Conservation (phyloP, 2,888 invertebrate species). For the Argyra leucocephala region DNA sequence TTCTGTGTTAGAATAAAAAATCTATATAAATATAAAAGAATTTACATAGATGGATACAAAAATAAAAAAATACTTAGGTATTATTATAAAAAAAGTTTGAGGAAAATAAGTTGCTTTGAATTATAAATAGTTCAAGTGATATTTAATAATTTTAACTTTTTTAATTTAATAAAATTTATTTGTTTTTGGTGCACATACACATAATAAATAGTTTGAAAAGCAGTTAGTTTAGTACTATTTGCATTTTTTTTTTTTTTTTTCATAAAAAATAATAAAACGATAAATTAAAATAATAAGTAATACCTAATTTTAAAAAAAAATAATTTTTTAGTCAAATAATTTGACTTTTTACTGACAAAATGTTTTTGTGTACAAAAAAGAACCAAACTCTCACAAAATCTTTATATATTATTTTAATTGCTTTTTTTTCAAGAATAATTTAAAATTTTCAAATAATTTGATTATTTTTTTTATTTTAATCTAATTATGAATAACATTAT, state of each 20-base stretch:
- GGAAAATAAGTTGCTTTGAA: no score
- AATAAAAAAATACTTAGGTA: background rate
- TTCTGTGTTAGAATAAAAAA: background rate
- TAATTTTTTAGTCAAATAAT: slow-evolving; percentile 7
- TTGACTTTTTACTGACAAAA: slow-evolving; percentile 6
- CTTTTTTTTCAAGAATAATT: no score
- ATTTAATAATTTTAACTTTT: background rate
- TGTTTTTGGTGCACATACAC: background rate
- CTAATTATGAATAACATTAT: background rate
- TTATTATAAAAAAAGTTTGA: background rate
- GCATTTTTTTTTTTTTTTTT: background rate
- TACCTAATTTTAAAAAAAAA: slow-evolving; percentile 9
- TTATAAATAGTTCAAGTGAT: no score
- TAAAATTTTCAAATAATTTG: no score
- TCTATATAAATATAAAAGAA: background rate
- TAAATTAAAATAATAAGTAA: slow-evolving; percentile 11
- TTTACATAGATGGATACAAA: slow-evolving; percentile 6
- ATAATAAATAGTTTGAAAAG: background rate
- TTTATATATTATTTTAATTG: background rate
- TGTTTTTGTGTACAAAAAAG: slow-evolving; percentile 3
- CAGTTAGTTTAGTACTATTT: background rate
- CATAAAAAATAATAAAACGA: background rate
- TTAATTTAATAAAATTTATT: background rate
- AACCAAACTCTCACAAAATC: background rate
- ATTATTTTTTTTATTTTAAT: no score